A percentile compares a stretch with the other conserved stretches of the same genome.
Evolutionary conservation across 2,797 vertebrate genomes (phyloP).

Genomic region (Bovichtus variegatus): DNA sequence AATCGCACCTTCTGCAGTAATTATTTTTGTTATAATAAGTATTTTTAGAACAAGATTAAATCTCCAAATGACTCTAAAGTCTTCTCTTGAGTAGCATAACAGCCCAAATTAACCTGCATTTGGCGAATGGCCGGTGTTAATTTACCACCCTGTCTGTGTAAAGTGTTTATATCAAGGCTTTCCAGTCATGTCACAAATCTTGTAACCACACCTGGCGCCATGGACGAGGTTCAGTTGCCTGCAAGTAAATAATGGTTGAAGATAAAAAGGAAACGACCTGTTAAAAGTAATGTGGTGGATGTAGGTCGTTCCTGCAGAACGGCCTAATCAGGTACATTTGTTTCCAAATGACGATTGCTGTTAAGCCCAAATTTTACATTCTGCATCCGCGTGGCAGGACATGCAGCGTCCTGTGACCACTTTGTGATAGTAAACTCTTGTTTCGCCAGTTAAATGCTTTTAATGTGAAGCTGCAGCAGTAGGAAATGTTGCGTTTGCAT

Average conservation of each 20-base stretch:
- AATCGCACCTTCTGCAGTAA: conserved; percentile 34
- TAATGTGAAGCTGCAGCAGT: too few relatives aligned
- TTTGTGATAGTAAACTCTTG: too few relatives aligned
- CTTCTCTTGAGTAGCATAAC: not conserved
- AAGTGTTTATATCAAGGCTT: conserved; percentile 42
- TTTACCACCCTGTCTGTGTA: conserved; percentile 40
- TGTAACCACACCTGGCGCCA: conserved; percentile 46
- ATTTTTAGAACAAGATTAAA: conserved; percentile 32
- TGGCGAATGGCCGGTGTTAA: conserved; percentile 54
- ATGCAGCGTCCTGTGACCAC: too few relatives aligned
- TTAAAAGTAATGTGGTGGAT: not conserved
- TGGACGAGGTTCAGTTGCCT: conserved; percentile 20
- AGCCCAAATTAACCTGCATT: conserved; percentile 24
- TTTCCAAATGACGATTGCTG: not conserved
- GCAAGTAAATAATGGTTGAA: not conserved
- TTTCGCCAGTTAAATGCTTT: too few relatives aligned
- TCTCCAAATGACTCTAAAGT: conserved; percentile 32
- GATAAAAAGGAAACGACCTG: conserved; percentile 7
- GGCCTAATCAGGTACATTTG: not conserved
- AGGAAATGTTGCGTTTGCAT: too few relatives aligned
- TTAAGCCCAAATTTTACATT: not conserved
- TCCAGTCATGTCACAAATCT: conserved; percentile 35
- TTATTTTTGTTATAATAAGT: not conserved
- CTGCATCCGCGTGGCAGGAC: not conserved
- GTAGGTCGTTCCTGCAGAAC: not conserved